Evolutionary conservation across 1,140 invertebrate genomes (phyloP).

Genomic region (Palaemon carinicauda): DNA sequence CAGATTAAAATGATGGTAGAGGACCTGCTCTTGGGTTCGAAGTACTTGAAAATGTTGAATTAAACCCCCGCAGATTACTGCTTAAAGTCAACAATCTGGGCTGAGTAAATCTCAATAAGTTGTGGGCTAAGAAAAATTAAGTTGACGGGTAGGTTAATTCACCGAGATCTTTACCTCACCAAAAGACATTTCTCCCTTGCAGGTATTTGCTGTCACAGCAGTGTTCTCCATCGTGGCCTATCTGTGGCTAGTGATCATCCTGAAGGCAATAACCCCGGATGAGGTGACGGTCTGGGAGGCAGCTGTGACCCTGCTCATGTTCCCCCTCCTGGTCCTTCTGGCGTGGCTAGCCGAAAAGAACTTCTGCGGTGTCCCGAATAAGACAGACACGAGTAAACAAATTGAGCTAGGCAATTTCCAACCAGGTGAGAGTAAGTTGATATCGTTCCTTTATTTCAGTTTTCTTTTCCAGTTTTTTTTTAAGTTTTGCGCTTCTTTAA

Average conservation of each 20-base stretch:
- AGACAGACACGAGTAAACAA: conserved; percentile 64
- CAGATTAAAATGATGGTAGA: no score
- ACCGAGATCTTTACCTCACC: not conserved
- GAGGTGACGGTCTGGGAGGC: conserved; percentile 74
- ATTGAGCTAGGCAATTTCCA: conserved; percentile 66
- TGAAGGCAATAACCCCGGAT: conserved; percentile 64
- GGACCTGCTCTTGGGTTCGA: no score
- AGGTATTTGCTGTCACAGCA: conserved; percentile 71
- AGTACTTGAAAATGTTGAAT: no score
- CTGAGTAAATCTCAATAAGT: not conserved
- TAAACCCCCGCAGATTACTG: no score
- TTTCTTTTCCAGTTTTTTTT: not conserved
- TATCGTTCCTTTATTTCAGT: conserved; percentile 9
- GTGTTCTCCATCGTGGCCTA: conserved; percentile 73
- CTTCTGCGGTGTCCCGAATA: conserved; percentile 56
- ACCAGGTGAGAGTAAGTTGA: conserved; percentile 63
- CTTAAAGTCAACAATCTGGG: not conserved
- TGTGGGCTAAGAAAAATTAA: not conserved
- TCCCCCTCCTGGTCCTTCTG: conserved; percentile 69
- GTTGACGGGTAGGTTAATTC: not conserved
- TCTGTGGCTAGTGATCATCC: conserved; percentile 73
- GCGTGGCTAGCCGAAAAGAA: conserved; percentile 70
- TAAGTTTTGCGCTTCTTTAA: not conserved
- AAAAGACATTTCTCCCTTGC: not conserved
- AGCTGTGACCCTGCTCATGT: conserved; percentile 71